These are phyloP conservation scores for Apolygus lucorum DNA, from an alignment of 1,140 invertebrate genomes.

Conservation along the genomic window DNA sequence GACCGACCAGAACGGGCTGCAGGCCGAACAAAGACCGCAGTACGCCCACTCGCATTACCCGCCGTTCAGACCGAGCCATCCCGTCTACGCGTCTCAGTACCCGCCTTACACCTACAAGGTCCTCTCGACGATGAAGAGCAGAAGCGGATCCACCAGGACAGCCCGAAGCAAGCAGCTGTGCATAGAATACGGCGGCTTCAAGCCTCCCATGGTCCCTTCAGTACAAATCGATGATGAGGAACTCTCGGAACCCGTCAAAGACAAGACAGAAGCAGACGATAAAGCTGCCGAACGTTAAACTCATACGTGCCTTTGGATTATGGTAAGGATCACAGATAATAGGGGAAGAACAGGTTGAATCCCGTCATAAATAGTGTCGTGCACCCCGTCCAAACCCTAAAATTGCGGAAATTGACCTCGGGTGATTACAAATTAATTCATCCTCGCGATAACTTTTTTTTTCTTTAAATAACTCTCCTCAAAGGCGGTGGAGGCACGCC, in stretches of 20 bases:
- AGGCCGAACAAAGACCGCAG: not conserved
- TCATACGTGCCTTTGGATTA: too few relatives aligned
- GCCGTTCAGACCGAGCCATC: slow-evolving; percentile 32
- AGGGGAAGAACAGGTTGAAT: too few relatives aligned
- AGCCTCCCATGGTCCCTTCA: slow-evolving; percentile 66
- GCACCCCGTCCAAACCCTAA: too few relatives aligned
- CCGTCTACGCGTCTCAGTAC: slow-evolving; percentile 30
- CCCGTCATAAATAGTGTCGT: too few relatives aligned
- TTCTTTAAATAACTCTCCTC: too few relatives aligned
- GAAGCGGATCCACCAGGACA: slow-evolving; percentile 19
- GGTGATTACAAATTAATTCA: too few relatives aligned
- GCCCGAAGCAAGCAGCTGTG: slow-evolving; percentile 41
- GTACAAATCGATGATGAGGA: slow-evolving; percentile 61
- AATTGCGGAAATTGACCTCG: too few relatives aligned
- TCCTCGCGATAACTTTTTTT: too few relatives aligned
- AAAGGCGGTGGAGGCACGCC: too few relatives aligned
- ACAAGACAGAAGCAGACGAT: slow-evolving; percentile 13
- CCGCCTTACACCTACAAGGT: slow-evolving; percentile 31
- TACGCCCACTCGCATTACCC: not conserved
- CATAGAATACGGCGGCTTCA: slow-evolving; percentile 67
- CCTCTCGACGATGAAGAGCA: slow-evolving; percentile 19
- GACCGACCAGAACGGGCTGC: not conserved
- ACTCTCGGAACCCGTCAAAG: slow-evolving; percentile 9
- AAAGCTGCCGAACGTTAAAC: not conserved
- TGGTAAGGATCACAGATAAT: too few relatives aligned